Conservation (phyloP, 2,797 vertebrate species). For the Balearica regulorum region DNA sequence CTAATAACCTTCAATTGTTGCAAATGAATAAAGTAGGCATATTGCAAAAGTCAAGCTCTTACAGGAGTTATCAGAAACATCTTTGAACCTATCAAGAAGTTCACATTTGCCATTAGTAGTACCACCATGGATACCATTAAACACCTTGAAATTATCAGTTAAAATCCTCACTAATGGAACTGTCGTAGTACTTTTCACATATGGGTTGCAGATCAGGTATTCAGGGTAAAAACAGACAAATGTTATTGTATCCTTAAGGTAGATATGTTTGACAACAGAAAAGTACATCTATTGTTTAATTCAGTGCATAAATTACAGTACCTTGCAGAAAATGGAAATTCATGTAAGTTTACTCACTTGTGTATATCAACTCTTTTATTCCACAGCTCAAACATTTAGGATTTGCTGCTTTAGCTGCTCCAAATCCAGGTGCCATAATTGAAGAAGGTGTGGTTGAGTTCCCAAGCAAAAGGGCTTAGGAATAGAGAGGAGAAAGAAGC, state of each 20-base stretch:
- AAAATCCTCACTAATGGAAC: background rate
- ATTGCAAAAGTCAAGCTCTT: background rate
- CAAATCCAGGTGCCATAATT: background rate
- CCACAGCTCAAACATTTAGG: background rate
- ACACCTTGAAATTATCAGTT: background rate
- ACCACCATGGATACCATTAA: background rate
- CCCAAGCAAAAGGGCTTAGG: background rate
- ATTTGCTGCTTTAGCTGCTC: background rate
- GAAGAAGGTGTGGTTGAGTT: background rate
- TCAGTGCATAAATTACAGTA: background rate
- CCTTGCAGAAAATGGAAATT: background rate
- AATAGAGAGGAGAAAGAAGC: background rate
- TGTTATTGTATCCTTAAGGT: background rate
- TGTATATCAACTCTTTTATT: background rate
- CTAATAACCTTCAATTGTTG: background rate
- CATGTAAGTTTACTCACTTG: background rate
- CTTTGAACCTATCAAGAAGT: background rate
- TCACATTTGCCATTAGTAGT: background rate
- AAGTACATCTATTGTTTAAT: background rate
- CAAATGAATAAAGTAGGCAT: background rate
- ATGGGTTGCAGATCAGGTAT: background rate
- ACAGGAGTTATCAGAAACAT: background rate
- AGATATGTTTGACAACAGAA: background rate
- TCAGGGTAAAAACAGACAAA: background rate
- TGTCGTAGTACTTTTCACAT: background rate